Evolutionary conservation across 2,113 vertebrate species (phyloP).

Genomic region (Stigmatopora argus): DNA sequence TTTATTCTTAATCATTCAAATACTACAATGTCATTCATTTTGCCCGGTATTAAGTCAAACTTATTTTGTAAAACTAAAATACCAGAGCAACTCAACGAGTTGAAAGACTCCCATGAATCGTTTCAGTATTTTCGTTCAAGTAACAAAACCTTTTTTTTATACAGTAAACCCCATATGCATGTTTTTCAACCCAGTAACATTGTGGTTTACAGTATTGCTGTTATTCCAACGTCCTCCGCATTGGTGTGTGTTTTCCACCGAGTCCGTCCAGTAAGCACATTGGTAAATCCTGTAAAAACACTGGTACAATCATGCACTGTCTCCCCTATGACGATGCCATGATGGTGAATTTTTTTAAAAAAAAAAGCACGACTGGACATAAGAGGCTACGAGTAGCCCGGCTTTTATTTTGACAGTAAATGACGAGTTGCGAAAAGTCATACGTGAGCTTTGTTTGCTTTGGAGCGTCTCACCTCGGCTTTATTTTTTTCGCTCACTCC

Average conservation of each 20-base stretch:
- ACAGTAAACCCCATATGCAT: neutral
- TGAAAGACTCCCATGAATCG: too few relatives aligned
- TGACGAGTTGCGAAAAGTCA: conserved; percentile 50
- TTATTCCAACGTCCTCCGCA: conserved; percentile 3
- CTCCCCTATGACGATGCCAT: conserved; percentile 39
- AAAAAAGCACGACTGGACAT: conserved; percentile 36
- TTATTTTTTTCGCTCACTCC: conserved; percentile 59
- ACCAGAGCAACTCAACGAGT: too few relatives aligned
- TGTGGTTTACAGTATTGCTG: conserved; percentile 1
- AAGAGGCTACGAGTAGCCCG: conserved; percentile 53
- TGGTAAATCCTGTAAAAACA: conserved; percentile 69
- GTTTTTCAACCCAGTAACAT: neutral
- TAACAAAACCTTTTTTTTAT: neutral
- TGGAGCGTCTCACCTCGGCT: conserved; percentile 31
- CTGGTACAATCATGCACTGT: conserved; percentile 49
- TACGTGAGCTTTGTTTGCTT: conserved; percentile 60
- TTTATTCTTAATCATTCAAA: too few relatives aligned
- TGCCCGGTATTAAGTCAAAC: too few relatives aligned
- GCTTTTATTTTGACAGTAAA: conserved; percentile 55
- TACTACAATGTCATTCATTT: too few relatives aligned
- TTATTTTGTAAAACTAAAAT: too few relatives aligned
- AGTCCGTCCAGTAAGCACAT: conserved; percentile 55
- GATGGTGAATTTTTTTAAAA: conserved; percentile 30
- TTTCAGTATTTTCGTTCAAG: too few relatives aligned
- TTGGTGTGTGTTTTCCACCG: conserved; percentile 43